Evolutionary conservation across 1,140 invertebrate species (phyloP).

Genomic region (Cherax quadricarinatus): DNA sequence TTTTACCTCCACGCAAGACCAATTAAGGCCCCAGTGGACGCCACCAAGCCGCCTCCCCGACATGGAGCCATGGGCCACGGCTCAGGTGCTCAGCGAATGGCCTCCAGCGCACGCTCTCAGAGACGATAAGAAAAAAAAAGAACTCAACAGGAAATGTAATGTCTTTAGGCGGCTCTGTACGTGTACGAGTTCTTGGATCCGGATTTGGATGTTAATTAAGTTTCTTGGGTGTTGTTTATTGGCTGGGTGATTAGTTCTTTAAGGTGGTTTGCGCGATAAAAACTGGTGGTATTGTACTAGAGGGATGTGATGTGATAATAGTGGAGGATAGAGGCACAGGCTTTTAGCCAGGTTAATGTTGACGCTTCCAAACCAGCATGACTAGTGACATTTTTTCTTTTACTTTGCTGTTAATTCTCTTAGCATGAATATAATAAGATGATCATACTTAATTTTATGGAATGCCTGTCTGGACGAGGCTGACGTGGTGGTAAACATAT

Average conservation of each 20-base stretch:
- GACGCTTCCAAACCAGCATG: too few species aligned
- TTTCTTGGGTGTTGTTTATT: neutral
- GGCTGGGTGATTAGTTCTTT: neutral
- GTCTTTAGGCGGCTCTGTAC: neutral
- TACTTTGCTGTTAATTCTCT: too few species aligned
- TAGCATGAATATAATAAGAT: too few species aligned
- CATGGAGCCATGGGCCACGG: neutral
- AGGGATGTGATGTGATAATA: neutral
- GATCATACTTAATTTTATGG: too few species aligned
- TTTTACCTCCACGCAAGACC: neutral
- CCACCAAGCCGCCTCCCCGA: neutral
- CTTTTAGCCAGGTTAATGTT: too few species aligned
- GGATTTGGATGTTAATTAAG: neutral
- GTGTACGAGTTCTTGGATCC: neutral
- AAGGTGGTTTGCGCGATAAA: neutral
- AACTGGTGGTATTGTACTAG: neutral
- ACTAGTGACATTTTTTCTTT: too few species aligned
- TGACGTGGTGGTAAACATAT: too few species aligned
- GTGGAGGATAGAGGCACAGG: neutral
- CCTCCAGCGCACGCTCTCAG: neutral
- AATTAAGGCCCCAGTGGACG: neutral
- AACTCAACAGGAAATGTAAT: neutral
- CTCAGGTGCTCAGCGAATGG: too few species aligned
- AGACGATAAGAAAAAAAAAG: neutral
- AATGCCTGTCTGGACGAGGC: too few species aligned